Evolutionary conservation across 2,888 invertebrate genomes (phyloP).

Genomic region (Ceriagrion tenellum): DNA sequence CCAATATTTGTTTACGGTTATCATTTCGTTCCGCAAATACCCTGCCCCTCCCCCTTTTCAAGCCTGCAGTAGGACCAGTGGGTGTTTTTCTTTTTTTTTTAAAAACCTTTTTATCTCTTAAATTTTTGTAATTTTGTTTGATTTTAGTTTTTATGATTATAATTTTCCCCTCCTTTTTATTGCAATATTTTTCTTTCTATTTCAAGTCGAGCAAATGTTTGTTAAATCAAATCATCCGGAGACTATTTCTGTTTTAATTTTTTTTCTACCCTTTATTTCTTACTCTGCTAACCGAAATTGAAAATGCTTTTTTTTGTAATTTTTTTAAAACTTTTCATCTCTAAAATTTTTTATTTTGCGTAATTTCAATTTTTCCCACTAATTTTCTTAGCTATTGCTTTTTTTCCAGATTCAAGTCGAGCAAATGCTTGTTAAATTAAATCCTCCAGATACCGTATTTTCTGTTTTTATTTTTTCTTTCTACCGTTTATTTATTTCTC

Average conservation of each 20-base stretch:
- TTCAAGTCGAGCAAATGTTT: no score
- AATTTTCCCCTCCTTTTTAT: no score
- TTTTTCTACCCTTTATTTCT: no score
- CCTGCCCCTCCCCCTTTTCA: neutral
- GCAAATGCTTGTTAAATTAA: slow-evolving; percentile 7
- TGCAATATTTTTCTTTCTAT: no score
- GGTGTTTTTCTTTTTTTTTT: neutral
- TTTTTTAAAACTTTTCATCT: neutral
- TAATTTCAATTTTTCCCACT: neutral
- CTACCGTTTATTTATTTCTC: no score
- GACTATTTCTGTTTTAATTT: no score
- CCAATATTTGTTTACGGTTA: slow-evolving; percentile 5
- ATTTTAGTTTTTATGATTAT: neutral
- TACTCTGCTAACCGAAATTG: no score
- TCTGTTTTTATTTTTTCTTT: no score
- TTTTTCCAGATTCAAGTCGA: neutral
- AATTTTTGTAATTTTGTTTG: neutral
- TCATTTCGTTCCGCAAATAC: neutral
- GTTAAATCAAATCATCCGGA: no score
- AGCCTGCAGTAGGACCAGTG: neutral
- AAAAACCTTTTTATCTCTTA: neutral
- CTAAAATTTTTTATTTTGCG: neutral
- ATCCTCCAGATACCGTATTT: no score
- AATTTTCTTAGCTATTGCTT: neutral
- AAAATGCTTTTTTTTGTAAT: neutral